These are phyloP conservation scores for Papio anubis DNA, from an alignment of 2,113 vertebrate species.

Conservation along the genomic window DNA sequence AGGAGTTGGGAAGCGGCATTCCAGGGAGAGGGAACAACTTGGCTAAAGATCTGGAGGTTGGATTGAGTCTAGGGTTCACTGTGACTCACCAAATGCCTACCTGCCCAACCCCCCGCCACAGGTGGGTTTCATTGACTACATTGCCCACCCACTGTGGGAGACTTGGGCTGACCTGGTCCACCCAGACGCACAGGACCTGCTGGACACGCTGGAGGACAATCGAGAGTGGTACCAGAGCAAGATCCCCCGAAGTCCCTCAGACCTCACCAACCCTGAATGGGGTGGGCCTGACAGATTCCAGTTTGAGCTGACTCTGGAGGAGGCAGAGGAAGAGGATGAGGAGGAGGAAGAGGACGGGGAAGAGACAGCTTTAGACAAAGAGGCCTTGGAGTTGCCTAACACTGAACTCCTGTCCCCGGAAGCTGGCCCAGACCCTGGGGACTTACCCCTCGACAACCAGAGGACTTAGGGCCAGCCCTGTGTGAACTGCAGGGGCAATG, in stretches of 20 bases:
- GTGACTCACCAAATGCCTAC: background rate
- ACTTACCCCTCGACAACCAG: background rate
- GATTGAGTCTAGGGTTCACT: fast-evolving
- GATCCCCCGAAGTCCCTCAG: constrained; percentile 90
- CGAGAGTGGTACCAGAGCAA: constrained; percentile 96
- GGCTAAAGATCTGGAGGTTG: fast-evolving
- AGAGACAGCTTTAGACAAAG: background rate
- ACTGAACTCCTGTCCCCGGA: background rate
- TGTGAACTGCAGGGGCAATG: constrained; percentile 69
- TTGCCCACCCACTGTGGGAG: constrained; percentile 95
- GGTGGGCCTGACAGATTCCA: constrained; percentile 87
- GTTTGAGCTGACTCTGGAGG: constrained; percentile 90
- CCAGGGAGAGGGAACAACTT: background rate
- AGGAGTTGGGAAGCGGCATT: background rate
- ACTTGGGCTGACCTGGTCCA: constrained; percentile 95
- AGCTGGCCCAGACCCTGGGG: background rate
- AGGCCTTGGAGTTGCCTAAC: constrained; percentile 51
- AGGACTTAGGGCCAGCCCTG: constrained; percentile 52
- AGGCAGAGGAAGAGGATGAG: constrained; percentile 87
- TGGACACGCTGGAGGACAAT: constrained; percentile 95
- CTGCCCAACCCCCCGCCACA: constrained; percentile 62
- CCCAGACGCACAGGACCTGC: constrained; percentile 93
- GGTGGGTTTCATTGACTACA: constrained; percentile 97
- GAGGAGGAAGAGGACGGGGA: constrained; percentile 61
- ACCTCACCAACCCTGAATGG: constrained; percentile 69